Evolutionary conservation across 2,797 vertebrate species (phyloP).

Genomic region (Carduelis carduelis): DNA sequence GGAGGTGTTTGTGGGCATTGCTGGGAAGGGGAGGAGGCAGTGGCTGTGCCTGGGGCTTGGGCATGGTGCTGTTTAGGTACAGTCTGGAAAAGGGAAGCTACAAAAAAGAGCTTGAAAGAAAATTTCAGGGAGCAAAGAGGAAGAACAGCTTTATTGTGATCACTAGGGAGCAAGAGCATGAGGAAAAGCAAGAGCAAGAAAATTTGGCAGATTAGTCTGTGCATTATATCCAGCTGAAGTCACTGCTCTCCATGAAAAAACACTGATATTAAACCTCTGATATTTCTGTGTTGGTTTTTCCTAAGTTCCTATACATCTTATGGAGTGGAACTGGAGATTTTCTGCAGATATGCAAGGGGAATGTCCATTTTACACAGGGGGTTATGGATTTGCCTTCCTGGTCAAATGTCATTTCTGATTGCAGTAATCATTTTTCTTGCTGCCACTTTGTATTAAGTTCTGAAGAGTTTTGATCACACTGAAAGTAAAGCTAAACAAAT

Average conservation of each 20-base stretch:
- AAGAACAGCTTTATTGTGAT: neutral
- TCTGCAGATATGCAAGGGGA: neutral
- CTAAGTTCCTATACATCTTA: neutral
- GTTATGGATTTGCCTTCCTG: neutral
- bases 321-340: neutral
- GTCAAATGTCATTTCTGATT: neutral
- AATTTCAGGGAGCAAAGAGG: neutral
- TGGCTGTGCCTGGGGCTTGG: neutral
- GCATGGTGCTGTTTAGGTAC: accelerated
- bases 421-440: neutral
- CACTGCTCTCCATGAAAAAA: neutral
- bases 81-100: neutral
- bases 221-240: neutral
- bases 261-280: neutral
- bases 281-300: neutral
- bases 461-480: neutral
- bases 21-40: neutral
- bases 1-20: neutral
- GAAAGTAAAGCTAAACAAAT: neutral
- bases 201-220: neutral
- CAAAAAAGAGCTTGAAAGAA: neutral
- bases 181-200: neutral
- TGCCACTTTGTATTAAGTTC: neutral
- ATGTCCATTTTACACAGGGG: accelerated
- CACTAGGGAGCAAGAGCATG: neutral